Percentiles rank a stretch among this genome's conserved stretches.
phyloP scores from a whole-genome alignment of 1,140 invertebrate genomes.

The Drosophila miranda region DNA sequence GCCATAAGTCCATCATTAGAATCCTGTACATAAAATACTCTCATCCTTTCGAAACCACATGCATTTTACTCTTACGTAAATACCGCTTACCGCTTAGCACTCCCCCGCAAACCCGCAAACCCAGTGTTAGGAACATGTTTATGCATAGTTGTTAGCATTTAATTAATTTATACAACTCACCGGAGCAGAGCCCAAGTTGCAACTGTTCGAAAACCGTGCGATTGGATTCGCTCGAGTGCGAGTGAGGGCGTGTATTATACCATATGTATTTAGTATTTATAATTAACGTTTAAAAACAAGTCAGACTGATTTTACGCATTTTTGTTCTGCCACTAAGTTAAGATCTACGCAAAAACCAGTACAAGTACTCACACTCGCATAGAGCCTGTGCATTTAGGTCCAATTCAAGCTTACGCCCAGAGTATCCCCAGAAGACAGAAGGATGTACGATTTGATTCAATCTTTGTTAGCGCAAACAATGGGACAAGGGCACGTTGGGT shows the following conservation, averaged over 20 bases:
- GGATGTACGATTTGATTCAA: background rate
- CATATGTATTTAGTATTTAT: conserved; percentile 20
- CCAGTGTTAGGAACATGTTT: conserved; percentile 30
- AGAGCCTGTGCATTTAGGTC: conserved; percentile 32
- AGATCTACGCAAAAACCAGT: conserved; percentile 10
- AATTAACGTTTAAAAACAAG: conserved; percentile 59
- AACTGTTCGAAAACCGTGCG: conserved; percentile 13
- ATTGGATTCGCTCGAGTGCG: conserved; percentile 15
- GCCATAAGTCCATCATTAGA: conserved; percentile 14
- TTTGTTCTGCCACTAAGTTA: conserved; percentile 46
- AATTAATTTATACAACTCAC: conserved; percentile 45
- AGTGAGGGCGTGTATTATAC: conserved; percentile 36
- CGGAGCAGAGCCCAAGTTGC: conserved; percentile 12
- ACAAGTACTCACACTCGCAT: conserved; percentile 10
- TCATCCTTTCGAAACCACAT: conserved; percentile 5
- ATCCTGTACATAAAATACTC: conserved; percentile 34
- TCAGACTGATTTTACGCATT: conserved; percentile 79
- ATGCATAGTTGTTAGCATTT: conserved; percentile 48
- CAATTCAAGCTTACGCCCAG: too few relatives aligned
- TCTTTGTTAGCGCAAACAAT: conserved; percentile 35
- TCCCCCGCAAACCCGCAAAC: conserved; percentile 17
- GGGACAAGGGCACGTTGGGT: conserved; percentile 39
- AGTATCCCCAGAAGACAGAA: background rate
- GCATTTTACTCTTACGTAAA: conserved; percentile 36
- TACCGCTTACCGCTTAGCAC: conserved; percentile 22